phyloP scores from a whole-genome alignment of 2,113 vertebrate genomes.

The Antechinus stuartii region DNA sequence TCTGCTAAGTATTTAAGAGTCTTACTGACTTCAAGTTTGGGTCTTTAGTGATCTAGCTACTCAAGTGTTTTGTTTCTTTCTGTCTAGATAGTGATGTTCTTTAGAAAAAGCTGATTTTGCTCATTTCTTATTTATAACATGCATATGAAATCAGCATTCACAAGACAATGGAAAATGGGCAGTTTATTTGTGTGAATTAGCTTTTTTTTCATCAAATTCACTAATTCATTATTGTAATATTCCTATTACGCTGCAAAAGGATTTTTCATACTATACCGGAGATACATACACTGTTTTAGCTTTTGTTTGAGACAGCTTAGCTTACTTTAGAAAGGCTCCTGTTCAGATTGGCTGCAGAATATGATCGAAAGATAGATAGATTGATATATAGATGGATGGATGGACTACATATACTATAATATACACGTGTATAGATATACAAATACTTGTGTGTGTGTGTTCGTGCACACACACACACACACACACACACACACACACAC shows the following conservation, averaged over 20 bases:
- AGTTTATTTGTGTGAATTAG: background rate
- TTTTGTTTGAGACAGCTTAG: background rate
- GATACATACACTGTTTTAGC: background rate
- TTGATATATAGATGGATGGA: too few species aligned
- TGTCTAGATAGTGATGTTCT: background rate
- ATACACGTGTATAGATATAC: background rate
- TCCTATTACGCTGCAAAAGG: background rate
- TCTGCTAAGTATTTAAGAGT: background rate
- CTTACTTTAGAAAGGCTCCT: background rate
- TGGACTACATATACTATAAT: background rate
- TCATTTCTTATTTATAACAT: background rate
- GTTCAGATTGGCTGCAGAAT: background rate
- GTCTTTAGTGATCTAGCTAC: too few species aligned
- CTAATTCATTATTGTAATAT: background rate
- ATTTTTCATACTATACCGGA: background rate
- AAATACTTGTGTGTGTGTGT: background rate
- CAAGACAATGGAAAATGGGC: background rate
- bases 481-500: too few species aligned
- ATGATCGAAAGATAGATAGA: background rate
- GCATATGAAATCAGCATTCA: background rate
- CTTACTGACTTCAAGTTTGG: background rate
- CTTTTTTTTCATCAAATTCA: background rate
- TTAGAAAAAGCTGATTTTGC: background rate
- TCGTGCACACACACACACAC: background rate
- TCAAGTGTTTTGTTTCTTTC: background rate